Percentiles rank a stretch among this genome's conserved stretches.
These are phyloP conservation scores for Labeo calbasu DNA, from an alignment of 2,797 vertebrate genomes.

Conservation along the genomic window DNA sequence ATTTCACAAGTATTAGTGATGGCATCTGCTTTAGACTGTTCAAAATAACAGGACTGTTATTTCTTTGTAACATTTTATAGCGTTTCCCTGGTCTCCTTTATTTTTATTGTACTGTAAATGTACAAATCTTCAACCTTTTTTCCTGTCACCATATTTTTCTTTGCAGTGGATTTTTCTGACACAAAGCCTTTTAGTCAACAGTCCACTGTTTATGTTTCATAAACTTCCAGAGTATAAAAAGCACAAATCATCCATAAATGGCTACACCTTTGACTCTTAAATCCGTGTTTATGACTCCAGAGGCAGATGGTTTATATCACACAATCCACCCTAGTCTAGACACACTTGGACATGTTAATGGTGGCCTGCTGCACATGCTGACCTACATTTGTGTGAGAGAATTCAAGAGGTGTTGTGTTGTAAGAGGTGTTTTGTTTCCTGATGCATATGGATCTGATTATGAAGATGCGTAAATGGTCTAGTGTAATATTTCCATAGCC, in stretches of 20 bases:
- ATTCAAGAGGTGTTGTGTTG: slow-evolving; percentile 28
- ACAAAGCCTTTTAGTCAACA: not conserved
- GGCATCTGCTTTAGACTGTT: not conserved
- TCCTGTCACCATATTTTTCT: not conserved
- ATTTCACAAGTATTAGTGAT: not conserved
- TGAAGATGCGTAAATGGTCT: slow-evolving; percentile 7
- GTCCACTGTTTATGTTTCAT: slow-evolving; percentile 12
- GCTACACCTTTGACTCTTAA: slow-evolving; percentile 28
- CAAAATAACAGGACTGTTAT: not conserved
- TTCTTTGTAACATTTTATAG: not conserved
- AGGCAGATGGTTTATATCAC: slow-evolving; percentile 46
- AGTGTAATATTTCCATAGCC: not conserved
- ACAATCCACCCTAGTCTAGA: slow-evolving; percentile 29
- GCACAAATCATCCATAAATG: slow-evolving; percentile 2
- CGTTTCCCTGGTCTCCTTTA: not conserved
- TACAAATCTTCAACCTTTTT: too few species aligned
- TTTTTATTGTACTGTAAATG: not conserved
- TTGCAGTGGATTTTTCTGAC: slow-evolving; percentile 35
- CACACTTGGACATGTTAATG: slow-evolving; percentile 33
- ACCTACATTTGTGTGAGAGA: slow-evolving; percentile 52
- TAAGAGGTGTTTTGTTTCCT: slow-evolving; percentile 18
- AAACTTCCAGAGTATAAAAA: slow-evolving; percentile 5
- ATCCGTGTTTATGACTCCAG: slow-evolving; percentile 17
- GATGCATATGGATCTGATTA: slow-evolving; percentile 38
- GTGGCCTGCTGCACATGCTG: slow-evolving; percentile 22